Evolutionary conservation across 1,140 invertebrate genomes (phyloP).

Genomic region (Camponotus vicinus): DNA sequence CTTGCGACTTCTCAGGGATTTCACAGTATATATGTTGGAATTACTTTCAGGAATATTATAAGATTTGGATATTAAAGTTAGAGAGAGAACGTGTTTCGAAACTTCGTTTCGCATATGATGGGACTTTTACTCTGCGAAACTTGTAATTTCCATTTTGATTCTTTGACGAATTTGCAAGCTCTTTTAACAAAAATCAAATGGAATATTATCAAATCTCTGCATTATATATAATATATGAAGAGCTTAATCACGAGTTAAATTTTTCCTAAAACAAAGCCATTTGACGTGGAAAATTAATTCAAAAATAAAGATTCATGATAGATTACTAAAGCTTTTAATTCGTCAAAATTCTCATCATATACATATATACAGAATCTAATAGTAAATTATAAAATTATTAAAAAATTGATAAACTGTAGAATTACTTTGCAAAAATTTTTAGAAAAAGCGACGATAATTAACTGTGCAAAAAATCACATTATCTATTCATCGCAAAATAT

Average conservation of each 20-base stretch:
- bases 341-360: background rate
- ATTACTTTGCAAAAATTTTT: background rate
- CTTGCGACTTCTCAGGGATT: conserved; percentile 40
- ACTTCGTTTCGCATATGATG: background rate
- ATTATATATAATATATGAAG: background rate
- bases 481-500: background rate
- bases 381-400: too few species aligned
- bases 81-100: background rate
- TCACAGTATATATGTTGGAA: conserved; percentile 1
- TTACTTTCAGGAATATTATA: conserved; percentile 33
- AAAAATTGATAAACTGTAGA: too few species aligned
- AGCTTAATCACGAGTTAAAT: background rate
- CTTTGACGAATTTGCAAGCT: background rate
- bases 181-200: background rate
- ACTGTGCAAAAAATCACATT: background rate
- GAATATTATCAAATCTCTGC: background rate
- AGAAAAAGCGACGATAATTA: background rate
- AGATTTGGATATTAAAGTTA: conserved; percentile 9
- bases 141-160: background rate
- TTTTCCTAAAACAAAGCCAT: background rate
- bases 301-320: background rate
- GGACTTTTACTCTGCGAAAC: background rate
- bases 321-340: background rate
- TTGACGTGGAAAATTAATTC: background rate
- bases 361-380: too few species aligned